These are phyloP conservation scores for Xestobium rufovillosum DNA, from an alignment of 2,888 invertebrate species.

Conservation along the genomic window DNA sequence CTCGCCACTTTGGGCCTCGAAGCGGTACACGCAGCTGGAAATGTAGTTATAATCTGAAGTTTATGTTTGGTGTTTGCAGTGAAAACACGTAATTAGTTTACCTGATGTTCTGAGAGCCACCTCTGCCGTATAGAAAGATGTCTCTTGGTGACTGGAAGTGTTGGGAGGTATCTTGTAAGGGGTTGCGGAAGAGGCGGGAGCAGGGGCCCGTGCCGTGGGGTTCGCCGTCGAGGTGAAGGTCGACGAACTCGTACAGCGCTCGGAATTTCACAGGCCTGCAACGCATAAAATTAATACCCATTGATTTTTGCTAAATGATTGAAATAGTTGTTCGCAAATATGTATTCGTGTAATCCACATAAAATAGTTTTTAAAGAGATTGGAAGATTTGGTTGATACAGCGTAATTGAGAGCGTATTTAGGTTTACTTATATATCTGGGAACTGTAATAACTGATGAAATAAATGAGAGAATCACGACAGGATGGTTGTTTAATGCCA, in stretches of 20 bases:
- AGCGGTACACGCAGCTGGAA: conserved; percentile 76
- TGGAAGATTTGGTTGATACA: no score
- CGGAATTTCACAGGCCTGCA: conserved; percentile 77
- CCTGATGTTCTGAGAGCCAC: conserved; percentile 76
- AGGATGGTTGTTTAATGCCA: no score
- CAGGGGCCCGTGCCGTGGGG: conserved; percentile 68
- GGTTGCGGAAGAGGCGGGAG: conserved; percentile 67
- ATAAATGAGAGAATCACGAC: no score
- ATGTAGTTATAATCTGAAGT: conserved; percentile 1
- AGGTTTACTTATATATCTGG: no score
- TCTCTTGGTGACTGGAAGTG: conserved; percentile 74
- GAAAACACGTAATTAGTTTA: conserved; percentile 34
- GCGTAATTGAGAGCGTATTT: no score
- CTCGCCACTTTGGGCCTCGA: conserved; percentile 78
- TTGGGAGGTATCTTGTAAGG: conserved; percentile 56
- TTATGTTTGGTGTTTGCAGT: not conserved
- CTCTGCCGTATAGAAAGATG: conserved; percentile 79
- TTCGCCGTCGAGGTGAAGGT: conserved; percentile 77
- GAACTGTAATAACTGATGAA: no score
- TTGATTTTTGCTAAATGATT: no score
- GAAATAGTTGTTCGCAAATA: conserved; percentile 10
- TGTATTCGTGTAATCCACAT: conserved; percentile 5
- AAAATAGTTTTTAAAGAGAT: not conserved
- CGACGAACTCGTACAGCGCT: conserved; percentile 82
- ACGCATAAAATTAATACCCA: conserved; percentile 19